phyloP scores from a whole-genome alignment of 2,113 vertebrate genomes.

The Pterocles orientalis region DNA sequence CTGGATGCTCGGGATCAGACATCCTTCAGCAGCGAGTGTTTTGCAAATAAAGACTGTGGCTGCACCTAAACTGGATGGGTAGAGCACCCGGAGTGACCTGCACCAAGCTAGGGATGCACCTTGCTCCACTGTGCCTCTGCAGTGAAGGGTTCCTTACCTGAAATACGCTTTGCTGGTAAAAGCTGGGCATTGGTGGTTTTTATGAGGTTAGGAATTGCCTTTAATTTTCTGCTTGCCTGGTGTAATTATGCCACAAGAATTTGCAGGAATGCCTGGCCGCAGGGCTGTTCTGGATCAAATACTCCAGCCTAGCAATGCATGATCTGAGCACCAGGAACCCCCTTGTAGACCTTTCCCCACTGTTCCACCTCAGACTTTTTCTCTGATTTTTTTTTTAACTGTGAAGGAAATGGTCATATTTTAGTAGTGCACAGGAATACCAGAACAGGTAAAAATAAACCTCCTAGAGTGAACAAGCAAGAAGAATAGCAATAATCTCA shows the following conservation, averaged over 20 bases:
- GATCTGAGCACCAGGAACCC: neutral
- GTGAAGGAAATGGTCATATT: neutral
- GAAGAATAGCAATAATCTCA: neutral
- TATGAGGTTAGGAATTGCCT: accelerated
- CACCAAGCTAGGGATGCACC: neutral
- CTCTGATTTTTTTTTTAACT: neutral
- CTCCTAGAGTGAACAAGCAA: accelerated
- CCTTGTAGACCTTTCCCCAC: neutral
- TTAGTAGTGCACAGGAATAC: neutral
- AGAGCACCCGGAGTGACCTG: neutral
- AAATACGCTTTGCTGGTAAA: neutral
- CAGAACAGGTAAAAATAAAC: neutral
- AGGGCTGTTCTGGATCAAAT: neutral
- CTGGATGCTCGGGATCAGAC: neutral
- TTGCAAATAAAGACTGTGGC: neutral
- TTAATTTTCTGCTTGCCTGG: neutral
- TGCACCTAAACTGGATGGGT: accelerated
- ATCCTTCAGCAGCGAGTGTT: neutral
- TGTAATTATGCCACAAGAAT: neutral
- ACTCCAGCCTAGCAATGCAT: neutral
- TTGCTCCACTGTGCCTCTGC: neutral
- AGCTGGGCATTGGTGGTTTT: neutral
- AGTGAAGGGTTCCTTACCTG: neutral
- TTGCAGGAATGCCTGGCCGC: neutral
- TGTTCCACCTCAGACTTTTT: neutral